Conservation (phyloP, 2,888 invertebrate genomes). For the Rugalucina vietnamica region DNA sequence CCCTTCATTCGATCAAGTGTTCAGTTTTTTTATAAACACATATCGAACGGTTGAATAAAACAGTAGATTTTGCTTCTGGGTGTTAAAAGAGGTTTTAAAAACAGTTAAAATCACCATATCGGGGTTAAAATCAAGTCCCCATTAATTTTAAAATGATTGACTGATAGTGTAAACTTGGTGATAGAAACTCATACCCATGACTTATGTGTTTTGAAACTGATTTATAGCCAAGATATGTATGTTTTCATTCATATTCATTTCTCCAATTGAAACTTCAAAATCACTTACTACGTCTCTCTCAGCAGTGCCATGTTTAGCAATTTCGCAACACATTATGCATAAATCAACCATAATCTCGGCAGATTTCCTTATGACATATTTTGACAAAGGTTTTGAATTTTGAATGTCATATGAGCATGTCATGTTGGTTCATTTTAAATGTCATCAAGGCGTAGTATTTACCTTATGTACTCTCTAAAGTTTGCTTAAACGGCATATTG, state of each 20-base stretch:
- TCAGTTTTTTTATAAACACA: not conserved
- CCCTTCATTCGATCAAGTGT: too few species aligned
- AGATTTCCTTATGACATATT: too few species aligned
- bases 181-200: slow-evolving; percentile 41
- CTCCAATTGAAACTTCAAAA: not conserved
- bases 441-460: too few species aligned
- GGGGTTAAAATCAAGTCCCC: slow-evolving; percentile 38
- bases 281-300: too few species aligned
- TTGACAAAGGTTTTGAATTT: too few species aligned
- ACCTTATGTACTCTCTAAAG: not conserved
- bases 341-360: too few species aligned
- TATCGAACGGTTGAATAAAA: not conserved
- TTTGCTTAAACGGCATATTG: not conserved
- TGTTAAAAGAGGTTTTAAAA: not conserved
- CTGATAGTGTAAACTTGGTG: slow-evolving; percentile 36
- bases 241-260: not conserved
- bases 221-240: slow-evolving; percentile 41
- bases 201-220: slow-evolving; percentile 58
- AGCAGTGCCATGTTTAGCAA: too few species aligned
- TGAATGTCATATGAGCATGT: too few species aligned
- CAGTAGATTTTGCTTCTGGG: not conserved
- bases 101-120: slow-evolving; percentile 44
- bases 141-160: slow-evolving; percentile 56
- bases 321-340: too few species aligned
- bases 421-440: too few species aligned